Conservation (phyloP, 35 echinoderm and acorn worm genomes). For the Eucidaris tribuloides region DNA sequence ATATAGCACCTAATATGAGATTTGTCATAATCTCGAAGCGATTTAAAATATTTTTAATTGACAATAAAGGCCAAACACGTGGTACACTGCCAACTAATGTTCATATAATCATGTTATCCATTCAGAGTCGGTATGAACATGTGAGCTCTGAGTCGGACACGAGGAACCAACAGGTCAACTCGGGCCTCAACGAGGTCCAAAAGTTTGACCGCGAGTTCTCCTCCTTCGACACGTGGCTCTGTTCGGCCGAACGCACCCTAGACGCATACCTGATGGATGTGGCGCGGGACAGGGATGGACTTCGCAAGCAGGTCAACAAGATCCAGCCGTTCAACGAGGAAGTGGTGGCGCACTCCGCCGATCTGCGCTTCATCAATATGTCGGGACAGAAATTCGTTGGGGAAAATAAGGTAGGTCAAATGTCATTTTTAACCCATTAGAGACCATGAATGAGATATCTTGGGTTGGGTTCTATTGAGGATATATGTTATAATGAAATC, state of each 20-base stretch:
- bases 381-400: constrained; percentile 93
- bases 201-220: constrained; percentile 94
- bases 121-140: constrained; percentile 62
- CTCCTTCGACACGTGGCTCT: constrained; percentile 89
- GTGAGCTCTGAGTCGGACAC: constrained; percentile 70
- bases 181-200: constrained; percentile 78
- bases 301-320: constrained; percentile 81
- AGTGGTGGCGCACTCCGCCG: constrained; percentile 87
- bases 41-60: no score
- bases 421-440: no score
- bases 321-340: constrained; percentile 94
- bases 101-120: no score
- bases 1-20: no score
- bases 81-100: no score
- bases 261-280: constrained; percentile 88
- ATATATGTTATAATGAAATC: no score
- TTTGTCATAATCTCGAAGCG: no score
- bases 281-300: constrained; percentile 73
- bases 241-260: constrained; percentile 78
- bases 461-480: no score
- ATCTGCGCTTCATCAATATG: constrained; percentile 97
- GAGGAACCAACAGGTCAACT: constrained; percentile 60
- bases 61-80: no score
- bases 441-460: no score
- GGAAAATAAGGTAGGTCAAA: constrained; percentile 72